A percentile compares a stretch with the other conserved stretches of the same genome.
phyloP scores from a whole-genome alignment of 2,113 vertebrate genomes.

The Gnathonemus longibarbis region DNA sequence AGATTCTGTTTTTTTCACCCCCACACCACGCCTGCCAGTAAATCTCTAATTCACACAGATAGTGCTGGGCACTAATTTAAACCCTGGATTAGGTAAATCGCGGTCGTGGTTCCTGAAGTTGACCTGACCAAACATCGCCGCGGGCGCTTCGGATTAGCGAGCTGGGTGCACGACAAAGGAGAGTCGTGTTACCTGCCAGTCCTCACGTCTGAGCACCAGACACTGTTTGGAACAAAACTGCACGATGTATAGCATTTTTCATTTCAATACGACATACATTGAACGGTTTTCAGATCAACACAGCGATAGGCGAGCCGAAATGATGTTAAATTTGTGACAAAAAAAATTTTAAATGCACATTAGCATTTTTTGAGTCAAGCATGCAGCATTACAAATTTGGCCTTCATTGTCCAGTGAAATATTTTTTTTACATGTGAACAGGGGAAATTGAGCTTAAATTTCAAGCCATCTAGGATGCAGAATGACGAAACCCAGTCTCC shows the following conservation, averaged over 20 bases:
- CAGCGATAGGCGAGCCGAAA: neutral
- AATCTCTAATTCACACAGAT: constrained; percentile 39
- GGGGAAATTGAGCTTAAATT: neutral
- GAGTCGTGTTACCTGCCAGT: neutral
- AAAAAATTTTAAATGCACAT: neutral
- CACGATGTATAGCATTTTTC: neutral
- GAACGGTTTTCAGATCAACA: neutral
- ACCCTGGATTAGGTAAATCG: neutral
- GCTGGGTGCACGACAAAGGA: neutral
- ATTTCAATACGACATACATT: neutral
- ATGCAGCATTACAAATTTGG: neutral
- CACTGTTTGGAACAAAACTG: neutral
- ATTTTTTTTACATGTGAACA: neutral
- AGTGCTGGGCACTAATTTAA: constrained; percentile 8
- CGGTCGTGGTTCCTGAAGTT: neutral
- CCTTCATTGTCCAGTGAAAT: neutral
- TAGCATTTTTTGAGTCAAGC: neutral
- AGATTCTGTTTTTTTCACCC: constrained; percentile 56
- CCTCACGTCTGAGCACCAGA: neutral
- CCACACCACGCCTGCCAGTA: constrained; percentile 53
- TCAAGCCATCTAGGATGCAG: neutral
- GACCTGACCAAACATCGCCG: neutral
- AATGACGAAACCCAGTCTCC: neutral
- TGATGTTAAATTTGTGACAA: neutral
- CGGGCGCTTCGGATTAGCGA: neutral